phyloP scores from a whole-genome alignment of 2,797 vertebrate species.

The Bucorvus abyssinicus region DNA sequence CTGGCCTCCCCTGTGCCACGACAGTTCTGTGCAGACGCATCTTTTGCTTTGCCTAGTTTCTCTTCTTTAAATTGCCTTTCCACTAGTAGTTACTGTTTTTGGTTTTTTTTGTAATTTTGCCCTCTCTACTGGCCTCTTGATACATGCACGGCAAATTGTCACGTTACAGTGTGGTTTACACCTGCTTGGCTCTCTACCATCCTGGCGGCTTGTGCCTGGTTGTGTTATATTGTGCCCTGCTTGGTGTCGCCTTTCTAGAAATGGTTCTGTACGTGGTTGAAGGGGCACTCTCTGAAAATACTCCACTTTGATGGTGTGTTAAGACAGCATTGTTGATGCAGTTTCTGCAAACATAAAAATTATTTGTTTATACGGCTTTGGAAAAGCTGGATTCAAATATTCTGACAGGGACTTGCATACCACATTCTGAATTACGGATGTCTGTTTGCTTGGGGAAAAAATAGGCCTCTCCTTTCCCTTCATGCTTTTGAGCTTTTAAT shows the following conservation, averaged over 20 bases:
- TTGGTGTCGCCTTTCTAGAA: neutral
- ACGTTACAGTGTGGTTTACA: neutral
- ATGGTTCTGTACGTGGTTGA: neutral
- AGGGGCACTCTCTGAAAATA: neutral
- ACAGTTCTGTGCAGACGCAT: neutral
- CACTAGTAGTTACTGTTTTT: neutral
- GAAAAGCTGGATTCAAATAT: neutral
- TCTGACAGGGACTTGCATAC: neutral
- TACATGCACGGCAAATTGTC: neutral
- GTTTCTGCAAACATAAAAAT: neutral
- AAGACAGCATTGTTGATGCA: neutral
- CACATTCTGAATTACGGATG: neutral
- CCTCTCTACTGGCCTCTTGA: neutral
- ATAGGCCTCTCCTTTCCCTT: neutral
- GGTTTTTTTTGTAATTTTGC: neutral
- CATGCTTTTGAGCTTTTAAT: neutral
- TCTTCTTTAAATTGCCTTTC: neutral
- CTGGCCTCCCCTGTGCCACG: neutral
- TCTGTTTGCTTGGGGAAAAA: neutral
- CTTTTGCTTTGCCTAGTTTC: neutral
- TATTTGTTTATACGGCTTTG: neutral
- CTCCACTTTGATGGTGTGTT: neutral
- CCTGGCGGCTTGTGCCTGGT: rapidly evolving
- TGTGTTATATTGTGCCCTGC: neutral
- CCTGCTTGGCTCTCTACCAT: neutral